Evolutionary conservation across 2,888 invertebrate species (phyloP).

Genomic region (Colletes collaris): DNA sequence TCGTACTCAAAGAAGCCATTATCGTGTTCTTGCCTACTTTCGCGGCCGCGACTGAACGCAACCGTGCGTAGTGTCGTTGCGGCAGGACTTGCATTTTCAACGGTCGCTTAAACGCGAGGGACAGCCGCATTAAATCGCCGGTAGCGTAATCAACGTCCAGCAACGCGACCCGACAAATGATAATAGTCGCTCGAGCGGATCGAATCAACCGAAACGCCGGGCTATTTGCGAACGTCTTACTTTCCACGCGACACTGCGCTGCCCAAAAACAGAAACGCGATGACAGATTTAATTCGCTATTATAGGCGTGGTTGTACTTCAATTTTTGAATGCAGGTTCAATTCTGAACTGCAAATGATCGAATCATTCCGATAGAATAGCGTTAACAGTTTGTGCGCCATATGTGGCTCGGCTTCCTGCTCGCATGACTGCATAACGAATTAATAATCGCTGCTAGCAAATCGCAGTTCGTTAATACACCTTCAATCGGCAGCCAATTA

Average conservation of each 20-base stretch:
- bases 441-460: not conserved
- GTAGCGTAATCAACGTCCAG: constrained; percentile 50
- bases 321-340: not conserved
- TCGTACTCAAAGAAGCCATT: too few relatives aligned
- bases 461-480: constrained; percentile 12
- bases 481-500: not conserved
- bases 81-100: constrained; percentile 29
- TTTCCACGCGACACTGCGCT: constrained; percentile 34
- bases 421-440: constrained; percentile 2
- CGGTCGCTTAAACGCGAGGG: constrained; percentile 40
- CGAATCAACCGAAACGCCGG: constrained; percentile 36
- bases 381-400: not conserved
- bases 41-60: too few relatives aligned
- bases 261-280: constrained; percentile 3
- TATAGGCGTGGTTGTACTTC: constrained; percentile 9
- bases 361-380: constrained; percentile 6
- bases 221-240: constrained; percentile 45
- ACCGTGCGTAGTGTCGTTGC: constrained; percentile 11
- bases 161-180: constrained; percentile 50
- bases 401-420: not conserved
- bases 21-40: too few relatives aligned
- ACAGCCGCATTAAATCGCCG: constrained; percentile 47
- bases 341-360: constrained; percentile 6
- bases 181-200: constrained; percentile 50
- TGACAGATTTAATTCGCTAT: constrained; percentile 33